Evolutionary conservation across 2,113 vertebrate genomes (phyloP).

Genomic region (Notothenia rossii): DNA sequence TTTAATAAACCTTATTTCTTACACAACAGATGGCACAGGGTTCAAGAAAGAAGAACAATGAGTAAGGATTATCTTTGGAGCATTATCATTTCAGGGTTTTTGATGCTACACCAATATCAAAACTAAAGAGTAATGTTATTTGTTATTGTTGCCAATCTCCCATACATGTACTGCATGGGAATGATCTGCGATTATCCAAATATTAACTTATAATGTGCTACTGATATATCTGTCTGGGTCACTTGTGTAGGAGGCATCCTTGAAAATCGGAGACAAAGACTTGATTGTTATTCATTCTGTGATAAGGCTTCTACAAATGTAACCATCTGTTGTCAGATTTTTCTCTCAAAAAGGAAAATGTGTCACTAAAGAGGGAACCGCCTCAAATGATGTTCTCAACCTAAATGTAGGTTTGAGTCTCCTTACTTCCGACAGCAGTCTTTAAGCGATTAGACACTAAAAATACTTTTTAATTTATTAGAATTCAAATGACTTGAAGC

Average conservation of each 20-base stretch:
- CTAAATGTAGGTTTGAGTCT: not conserved
- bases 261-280: not conserved
- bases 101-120: not conserved
- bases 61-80: not conserved
- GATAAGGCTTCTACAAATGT: conserved; percentile 4
- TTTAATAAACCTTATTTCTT: conserved; percentile 6
- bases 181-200: not conserved
- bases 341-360: conserved; percentile 9
- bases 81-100: not conserved
- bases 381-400: not conserved
- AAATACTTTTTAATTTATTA: not conserved
- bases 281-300: conserved; percentile 15
- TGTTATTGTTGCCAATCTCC: not conserved
- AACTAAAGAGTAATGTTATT: not conserved
- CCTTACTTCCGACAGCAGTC: not conserved
- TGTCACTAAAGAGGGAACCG: conserved; percentile 4
- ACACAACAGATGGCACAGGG: not conserved
- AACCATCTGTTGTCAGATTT: conserved; percentile 36
- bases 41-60: not conserved
- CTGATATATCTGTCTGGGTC: conserved; percentile 14
- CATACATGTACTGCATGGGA: not conserved
- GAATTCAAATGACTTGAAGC: not conserved
- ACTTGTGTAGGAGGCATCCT: conserved; percentile 16
- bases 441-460: not conserved
- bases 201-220: not conserved